These are phyloP conservation scores for Orius insidiosus DNA, from an alignment of 1,140 invertebrate species.

Conservation along the genomic window DNA sequence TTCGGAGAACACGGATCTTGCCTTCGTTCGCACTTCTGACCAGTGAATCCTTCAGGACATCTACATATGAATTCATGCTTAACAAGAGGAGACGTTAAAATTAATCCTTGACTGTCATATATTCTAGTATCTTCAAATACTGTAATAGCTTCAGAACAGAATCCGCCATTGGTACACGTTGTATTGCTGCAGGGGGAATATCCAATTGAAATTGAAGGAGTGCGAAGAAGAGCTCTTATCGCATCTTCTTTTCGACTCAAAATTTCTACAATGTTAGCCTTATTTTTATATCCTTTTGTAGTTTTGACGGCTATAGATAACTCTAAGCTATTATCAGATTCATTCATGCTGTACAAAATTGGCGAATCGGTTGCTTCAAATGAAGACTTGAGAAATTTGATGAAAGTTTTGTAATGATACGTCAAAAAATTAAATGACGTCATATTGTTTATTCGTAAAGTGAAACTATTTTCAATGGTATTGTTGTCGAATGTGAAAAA, in stretches of 20 bases:
- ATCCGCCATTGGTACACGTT: conserved; percentile 55
- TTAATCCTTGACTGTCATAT: conserved; percentile 55
- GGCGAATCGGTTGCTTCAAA: conserved; percentile 44
- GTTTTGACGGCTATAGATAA: conserved; percentile 45
- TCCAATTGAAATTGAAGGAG: conserved; percentile 36
- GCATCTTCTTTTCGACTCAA: conserved; percentile 42
- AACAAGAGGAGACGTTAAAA: conserved; percentile 63
- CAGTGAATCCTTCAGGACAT: conserved; percentile 61
- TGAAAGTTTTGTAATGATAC: conserved; percentile 51
- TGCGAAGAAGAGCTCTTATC: conserved; percentile 41
- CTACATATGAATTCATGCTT: conserved; percentile 59
- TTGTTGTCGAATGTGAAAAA: conserved; percentile 62
- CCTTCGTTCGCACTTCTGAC: conserved; percentile 58
- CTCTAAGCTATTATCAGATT: conserved; percentile 43
- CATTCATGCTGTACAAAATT: conserved; percentile 54
- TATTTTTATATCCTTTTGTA: conserved; percentile 34
- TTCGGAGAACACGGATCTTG: conserved; percentile 84
- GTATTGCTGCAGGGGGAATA: conserved; percentile 53
- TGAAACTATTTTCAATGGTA: conserved; percentile 67
- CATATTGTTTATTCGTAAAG: conserved; percentile 52
- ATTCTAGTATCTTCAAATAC: conserved; percentile 50
- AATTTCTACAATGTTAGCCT: conserved; percentile 40
- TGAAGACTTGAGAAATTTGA: conserved; percentile 46
- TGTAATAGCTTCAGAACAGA: conserved; percentile 52
- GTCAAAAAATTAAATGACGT: conserved; percentile 54